Evolutionary conservation across 1,140 invertebrate species (phyloP).

Genomic region (Cotesia glomerata): DNA sequence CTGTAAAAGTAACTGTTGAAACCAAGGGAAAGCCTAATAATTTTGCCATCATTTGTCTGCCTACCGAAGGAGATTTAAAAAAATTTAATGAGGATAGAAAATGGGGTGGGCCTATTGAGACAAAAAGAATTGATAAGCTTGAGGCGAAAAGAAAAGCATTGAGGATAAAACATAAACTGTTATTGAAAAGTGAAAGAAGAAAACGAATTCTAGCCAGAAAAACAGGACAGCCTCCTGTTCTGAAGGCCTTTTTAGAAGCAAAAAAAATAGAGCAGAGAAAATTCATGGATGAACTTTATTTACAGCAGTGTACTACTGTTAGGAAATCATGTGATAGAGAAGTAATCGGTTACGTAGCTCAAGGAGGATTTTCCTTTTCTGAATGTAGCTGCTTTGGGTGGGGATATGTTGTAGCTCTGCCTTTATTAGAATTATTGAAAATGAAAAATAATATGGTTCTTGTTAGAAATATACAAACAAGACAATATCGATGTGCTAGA

Average conservation of each 20-base stretch:
- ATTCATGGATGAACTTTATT: constrained; percentile 73
- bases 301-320: constrained; percentile 68
- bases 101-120: constrained; percentile 64
- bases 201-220: constrained; percentile 64
- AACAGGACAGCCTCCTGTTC: constrained; percentile 37
- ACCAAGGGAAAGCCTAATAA: constrained; percentile 61
- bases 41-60: constrained; percentile 73
- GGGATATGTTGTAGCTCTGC: constrained; percentile 71
- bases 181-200: constrained; percentile 68
- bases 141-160: constrained; percentile 65
- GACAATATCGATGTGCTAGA: constrained; percentile 60
- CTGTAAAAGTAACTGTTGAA: constrained; percentile 61
- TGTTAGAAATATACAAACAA: constrained; percentile 61
- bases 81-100: constrained; percentile 51
- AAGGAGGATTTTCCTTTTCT: constrained; percentile 74
- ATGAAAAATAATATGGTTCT: constrained; percentile 52
- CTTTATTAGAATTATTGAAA: constrained; percentile 62
- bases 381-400: constrained; percentile 70
- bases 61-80: constrained; percentile 65
- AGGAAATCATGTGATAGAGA: constrained; percentile 70
- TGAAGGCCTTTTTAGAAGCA: constrained; percentile 16
- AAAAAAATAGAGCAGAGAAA: constrained; percentile 64
- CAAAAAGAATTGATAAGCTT: constrained; percentile 66
- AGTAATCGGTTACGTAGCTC: constrained; percentile 75
- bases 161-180: constrained; percentile 65